phyloP scores from a whole-genome alignment of 2,113 vertebrate species.

The Mesembrinibis cayennensis region DNA sequence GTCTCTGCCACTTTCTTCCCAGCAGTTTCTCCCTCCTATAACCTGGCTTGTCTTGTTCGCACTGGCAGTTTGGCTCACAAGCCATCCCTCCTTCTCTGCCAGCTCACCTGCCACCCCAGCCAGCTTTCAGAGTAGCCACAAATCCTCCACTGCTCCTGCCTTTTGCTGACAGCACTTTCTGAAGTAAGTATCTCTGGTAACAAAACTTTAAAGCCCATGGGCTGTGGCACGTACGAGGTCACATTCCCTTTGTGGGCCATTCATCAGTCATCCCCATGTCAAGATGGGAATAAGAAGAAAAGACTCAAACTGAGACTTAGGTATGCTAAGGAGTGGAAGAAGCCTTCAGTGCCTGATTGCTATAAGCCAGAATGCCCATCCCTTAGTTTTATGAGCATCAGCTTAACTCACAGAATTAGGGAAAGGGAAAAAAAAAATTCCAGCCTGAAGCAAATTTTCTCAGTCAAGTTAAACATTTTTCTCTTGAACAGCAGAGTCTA shows the following conservation, averaged over 20 bases:
- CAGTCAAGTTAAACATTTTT: slow-evolving; percentile 59
- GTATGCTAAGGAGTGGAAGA: background rate
- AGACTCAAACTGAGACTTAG: background rate
- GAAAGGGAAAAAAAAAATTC: background rate
- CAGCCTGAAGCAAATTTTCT: slow-evolving; percentile 45
- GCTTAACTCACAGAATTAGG: background rate
- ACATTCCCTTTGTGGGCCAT: background rate
- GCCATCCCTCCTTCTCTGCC: background rate
- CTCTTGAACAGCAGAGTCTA: slow-evolving; percentile 14
- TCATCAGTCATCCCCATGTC: background rate
- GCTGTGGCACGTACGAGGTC: background rate
- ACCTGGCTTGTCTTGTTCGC: background rate
- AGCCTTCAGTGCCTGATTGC: background rate
- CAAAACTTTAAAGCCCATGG: background rate
- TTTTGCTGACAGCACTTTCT: background rate
- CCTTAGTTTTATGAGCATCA: slow-evolving; percentile 54
- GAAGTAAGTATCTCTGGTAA: background rate
- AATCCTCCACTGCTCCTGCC: background rate
- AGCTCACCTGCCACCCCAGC: background rate
- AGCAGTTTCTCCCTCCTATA: background rate
- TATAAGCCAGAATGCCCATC: slow-evolving; percentile 10
- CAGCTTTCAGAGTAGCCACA: background rate
- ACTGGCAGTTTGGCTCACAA: background rate
- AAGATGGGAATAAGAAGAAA: background rate
- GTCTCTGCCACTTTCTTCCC: slow-evolving; percentile 25